Percentiles rank a stretch among this genome's conserved stretches.
Evolutionary conservation across 2,113 vertebrate species (phyloP).

Genomic region (Cyrtonyx montezumae): DNA sequence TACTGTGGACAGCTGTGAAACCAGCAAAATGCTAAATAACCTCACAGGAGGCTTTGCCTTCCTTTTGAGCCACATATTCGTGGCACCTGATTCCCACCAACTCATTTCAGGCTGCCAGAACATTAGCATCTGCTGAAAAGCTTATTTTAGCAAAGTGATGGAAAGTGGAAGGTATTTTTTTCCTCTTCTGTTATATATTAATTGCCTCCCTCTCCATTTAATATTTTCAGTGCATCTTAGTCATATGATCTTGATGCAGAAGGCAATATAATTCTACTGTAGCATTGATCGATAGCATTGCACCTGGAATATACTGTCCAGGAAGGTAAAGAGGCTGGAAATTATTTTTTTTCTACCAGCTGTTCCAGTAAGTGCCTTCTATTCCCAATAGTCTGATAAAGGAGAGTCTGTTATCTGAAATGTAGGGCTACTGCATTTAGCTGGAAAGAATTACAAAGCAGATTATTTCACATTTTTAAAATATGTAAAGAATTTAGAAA

Average conservation of each 20-base stretch:
- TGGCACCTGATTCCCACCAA: conserved; percentile 21
- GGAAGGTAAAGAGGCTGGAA: background rate
- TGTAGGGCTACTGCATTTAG: background rate
- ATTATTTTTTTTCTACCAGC: background rate
- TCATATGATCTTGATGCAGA: background rate
- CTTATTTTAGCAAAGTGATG: conserved; percentile 23
- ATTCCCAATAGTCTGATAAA: background rate
- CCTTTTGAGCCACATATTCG: background rate
- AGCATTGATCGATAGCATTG: background rate
- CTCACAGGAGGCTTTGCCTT: background rate
- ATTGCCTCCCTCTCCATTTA: background rate
- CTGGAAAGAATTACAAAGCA: background rate
- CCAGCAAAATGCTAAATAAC: background rate
- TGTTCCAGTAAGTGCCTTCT: background rate
- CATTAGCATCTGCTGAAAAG: conserved; percentile 29
- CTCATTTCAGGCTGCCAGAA: conserved; percentile 11
- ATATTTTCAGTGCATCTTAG: background rate
- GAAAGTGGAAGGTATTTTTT: background rate
- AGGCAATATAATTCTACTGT: background rate
- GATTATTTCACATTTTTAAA: background rate
- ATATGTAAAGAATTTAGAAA: background rate
- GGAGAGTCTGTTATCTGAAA: background rate
- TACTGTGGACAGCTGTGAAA: background rate
- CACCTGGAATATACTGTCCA: background rate
- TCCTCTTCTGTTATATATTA: background rate